Base-by-base conservation (phyloP, 2,888 invertebrate species). In the Calameuta idolon region DNA sequence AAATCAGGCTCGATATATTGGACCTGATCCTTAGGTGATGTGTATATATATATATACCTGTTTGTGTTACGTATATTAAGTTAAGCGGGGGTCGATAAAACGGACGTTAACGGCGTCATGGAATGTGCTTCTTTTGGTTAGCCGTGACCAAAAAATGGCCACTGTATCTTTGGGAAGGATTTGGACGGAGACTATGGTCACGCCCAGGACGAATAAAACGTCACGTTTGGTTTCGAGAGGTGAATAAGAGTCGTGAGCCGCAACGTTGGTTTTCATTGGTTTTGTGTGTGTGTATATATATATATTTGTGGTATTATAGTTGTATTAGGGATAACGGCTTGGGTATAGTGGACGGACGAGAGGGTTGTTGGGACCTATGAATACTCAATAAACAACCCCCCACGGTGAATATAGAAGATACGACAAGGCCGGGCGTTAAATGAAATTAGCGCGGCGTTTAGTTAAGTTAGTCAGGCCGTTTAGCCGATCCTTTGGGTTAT, bases 391-490 rank as follows among this genome's bases (percentile, higher is more conserved):
- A 89, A 87, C 87, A 88, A 87, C 87, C 86, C 87, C 87, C 88
- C 81, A 78, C 80, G 74, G 79, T 73, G 77, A 77, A 76, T 75
- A 77, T 82, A 81, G 84, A 82, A 83, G 83, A 85, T 81, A 80
- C 82, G 83, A 82, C 81, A 82, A 82, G 83, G 80, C 80, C 81
- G 80, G 87, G 90, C 88, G 90, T 87, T 89, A 90, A 90, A 89
- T 89, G 90, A 90, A 90, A 90, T 90, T 90, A 90, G 89, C 87
- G 85, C 86, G 87, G 86, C 87, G 87, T 89, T 90, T 90, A 90
- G 90, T 89, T 86, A 87, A 89, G 87, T 89, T 85, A 86, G 87
- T 85, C 86, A 86, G 85, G 85, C 85, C 87, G 87, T 88, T 89
- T 85, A 85, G 85, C 80, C 82, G 87, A 89, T 89, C 87, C 89